Evolutionary conservation across 30 jellyfish, hydroid and myxozoan genomes (phyloP), one percentile per base, ranked within the genome.

Genomic region (Morbakka virulenta): DNA sequence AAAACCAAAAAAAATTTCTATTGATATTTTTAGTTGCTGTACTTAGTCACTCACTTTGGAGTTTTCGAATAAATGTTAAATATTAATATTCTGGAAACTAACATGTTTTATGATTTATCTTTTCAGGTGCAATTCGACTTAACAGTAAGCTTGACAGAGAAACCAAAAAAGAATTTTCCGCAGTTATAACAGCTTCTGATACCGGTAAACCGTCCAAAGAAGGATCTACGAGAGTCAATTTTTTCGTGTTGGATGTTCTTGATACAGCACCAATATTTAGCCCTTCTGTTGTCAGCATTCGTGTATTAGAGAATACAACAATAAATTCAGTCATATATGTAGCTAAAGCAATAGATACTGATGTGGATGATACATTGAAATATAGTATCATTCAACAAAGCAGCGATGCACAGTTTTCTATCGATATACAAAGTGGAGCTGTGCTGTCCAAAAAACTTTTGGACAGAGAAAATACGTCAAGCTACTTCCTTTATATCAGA

Each of bases 231-330:
- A 25, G 14, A 4, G 36, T 84, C 64, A 48, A 36, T 29, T 48
- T 84, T 1, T 22, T 41, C 9, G 82, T 84, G 0, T 20, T 50
- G 21, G 95, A 84, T 74, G 82, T 77, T 32, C 53, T 76, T 4
- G 95, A 85, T 35, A 75, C 86, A 4, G 61, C 81, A n/a, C 95
- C 95, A 0, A 57, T n/a, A 21, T 85, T 85, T 50, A 72, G 52
- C 23, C 91, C 95, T 1, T 4, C 66, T 0, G 34, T 52, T 34
- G 83, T 76, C 36, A 61, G 36, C 4, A 14, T 85, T 14, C 25
- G 51, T 1, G 73, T 85, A 26, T 49, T 62, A 35, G 95, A 85
- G 52, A 28, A 79, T 1, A 21, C 57, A 20, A 72, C 87, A 21
- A 31, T 32, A n/a, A 64, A 67, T 52, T 32, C 86, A 24, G 31